phyloP scores from a whole-genome alignment of 2,797 vertebrate genomes.

The Trichosurus vulpecula region DNA sequence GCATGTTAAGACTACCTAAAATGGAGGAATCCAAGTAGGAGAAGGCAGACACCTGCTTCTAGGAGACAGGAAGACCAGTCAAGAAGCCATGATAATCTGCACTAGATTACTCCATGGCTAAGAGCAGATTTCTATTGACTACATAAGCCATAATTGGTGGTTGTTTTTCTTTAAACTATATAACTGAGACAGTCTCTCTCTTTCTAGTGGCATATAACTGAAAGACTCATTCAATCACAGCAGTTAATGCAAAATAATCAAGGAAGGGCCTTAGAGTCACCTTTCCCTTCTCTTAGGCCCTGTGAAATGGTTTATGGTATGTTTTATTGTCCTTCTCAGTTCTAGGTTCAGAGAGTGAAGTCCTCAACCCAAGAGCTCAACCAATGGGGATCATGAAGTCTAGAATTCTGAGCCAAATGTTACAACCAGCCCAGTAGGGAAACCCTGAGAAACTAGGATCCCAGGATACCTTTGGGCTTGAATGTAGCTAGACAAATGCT shows the following conservation, averaged over 20 bases:
- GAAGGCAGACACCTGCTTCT: background rate
- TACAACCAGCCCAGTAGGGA: background rate
- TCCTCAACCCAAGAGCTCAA: background rate
- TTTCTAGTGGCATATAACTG: background rate
- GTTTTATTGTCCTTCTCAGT: background rate
- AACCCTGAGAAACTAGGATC: background rate
- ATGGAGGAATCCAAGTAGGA: background rate
- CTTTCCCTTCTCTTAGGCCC: background rate
- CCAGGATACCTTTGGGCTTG: background rate
- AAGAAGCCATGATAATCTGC: background rate
- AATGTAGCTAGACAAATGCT: background rate
- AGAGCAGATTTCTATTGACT: background rate
- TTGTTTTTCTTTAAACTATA: background rate
- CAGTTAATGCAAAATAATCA: background rate
- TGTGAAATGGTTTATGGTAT: background rate
- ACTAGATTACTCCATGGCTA: background rate
- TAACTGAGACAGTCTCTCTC: background rate
- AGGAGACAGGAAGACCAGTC: background rate
- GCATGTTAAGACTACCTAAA: background rate
- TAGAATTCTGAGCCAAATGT: background rate
- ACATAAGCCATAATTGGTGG: background rate
- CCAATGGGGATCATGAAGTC: background rate
- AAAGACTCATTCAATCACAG: background rate
- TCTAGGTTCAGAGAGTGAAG: background rate
- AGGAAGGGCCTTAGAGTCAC: background rate